Base-by-base conservation (phyloP, 2,888 invertebrate species). In the Acronicta psi region DNA sequence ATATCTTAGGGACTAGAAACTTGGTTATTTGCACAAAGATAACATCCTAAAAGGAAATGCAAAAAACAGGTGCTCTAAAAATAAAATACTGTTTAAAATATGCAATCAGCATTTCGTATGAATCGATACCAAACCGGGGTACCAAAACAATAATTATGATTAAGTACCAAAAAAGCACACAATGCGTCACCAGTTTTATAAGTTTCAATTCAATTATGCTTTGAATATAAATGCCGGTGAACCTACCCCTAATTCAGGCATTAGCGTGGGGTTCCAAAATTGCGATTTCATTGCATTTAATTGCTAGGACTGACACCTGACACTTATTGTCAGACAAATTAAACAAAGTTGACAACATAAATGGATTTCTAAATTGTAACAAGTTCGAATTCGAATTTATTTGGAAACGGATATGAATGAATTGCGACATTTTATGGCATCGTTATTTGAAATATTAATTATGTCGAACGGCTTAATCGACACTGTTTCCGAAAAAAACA, bases 241-340 rank as follows among this genome's bases (percentile, higher is more conserved):
- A 46, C 56, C 53, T 70, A 54, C 53, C 63, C 73, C 58, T 67
- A 58, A 68, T 31, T 72, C 52, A 56, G 56, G 59, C 59, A 58
- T 61, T 55, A 59, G 49, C 38, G 42, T 47, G 41, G 34, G 52
- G 50, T 71, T 65, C 54, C 60, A 51, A 51, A 75, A 73, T 75
- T 63, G 67, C 63, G 73, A 66, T 77, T 70, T 71, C 66, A 71
- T 67, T 46, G 58, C 59, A 59, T 62, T 69, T 62, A 63, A 63
- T 69, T 70, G 64, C 63, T 56, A 60, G 62, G 75, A 45, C 55
- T 66, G 67, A 61, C 25, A 25, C 10, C 25, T 25, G 25, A 34
- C 34, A 34, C 34, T 34, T 34, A 34, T 34, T 34, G 34, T 34
- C 34, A 34, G 13, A n/a, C 13, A 34, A 25, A 25, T 20, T 20